Conservation (phyloP, 2,797 vertebrate species). For the Platyrinchus mystaceus region DNA sequence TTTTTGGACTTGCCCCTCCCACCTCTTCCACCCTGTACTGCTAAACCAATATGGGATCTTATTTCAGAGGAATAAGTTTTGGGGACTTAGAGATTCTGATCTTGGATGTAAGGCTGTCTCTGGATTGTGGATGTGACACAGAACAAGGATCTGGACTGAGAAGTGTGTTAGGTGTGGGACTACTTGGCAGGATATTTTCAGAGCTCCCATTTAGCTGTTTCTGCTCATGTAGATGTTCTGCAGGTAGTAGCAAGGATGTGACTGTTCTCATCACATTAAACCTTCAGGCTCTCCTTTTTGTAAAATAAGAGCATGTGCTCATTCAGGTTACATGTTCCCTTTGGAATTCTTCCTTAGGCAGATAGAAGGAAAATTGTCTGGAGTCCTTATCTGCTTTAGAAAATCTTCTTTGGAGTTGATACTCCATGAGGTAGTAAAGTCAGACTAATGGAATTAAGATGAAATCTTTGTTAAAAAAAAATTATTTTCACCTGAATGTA, state of each 20-base stretch:
- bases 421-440: not conserved
- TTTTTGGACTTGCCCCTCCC: not conserved
- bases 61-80: not conserved
- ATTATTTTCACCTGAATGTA: not conserved
- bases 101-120: not conserved
- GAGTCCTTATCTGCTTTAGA: not conserved
- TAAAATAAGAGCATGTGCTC: not conserved
- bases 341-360: not conserved
- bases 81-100: not conserved
- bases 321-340: not conserved
- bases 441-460: not conserved
- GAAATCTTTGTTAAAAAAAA: not conserved
- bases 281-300: not conserved
- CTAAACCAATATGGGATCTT: not conserved
- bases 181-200: not conserved
- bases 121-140: not conserved
- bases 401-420: not conserved
- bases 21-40: not conserved
- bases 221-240: not conserved
- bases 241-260: not conserved
- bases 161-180: not conserved
- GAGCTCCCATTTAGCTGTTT: not conserved
- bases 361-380: not conserved
- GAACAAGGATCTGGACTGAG: not conserved
- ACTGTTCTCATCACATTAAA: not conserved